phyloP scores from a whole-genome alignment of 2,113 vertebrate genomes.

The Charina bottae region DNA sequence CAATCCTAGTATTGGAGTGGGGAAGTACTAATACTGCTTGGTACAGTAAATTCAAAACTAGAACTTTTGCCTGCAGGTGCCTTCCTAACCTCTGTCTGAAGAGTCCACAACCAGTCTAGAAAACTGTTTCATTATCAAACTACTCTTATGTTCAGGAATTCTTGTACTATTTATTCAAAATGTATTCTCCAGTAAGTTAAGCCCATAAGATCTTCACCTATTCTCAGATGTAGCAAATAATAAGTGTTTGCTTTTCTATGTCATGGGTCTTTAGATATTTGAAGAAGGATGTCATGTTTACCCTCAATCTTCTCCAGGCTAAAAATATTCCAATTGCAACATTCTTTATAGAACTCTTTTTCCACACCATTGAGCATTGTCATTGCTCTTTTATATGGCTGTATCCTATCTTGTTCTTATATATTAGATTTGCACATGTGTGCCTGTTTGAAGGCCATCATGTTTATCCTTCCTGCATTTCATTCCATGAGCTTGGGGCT shows the following conservation, averaged over 20 bases:
- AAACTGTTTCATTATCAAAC: too few species aligned
- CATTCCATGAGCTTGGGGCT: neutral
- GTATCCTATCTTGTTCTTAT: neutral
- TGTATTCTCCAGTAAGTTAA: too few species aligned
- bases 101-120: too few species aligned
- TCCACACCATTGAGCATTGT: neutral
- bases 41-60: neutral
- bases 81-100: too few species aligned
- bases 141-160: too few species aligned
- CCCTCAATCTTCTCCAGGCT: neutral
- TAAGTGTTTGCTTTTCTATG: too few species aligned
- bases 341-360: neutral
- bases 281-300: neutral
- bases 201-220: too few species aligned
- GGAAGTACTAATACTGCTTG: neutral
- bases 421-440: neutral
- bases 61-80: neutral
- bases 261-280: neutral
- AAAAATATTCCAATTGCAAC: neutral
- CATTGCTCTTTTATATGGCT: neutral
- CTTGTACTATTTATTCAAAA: too few species aligned
- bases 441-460: neutral
- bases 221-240: too few species aligned
- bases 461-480: neutral
- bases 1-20: too few species aligned